Percentiles rank a stretch among this genome's conserved stretches.
Conservation (phyloP, 2,888 invertebrate genomes). For the Acrobasis suavella region DNA sequence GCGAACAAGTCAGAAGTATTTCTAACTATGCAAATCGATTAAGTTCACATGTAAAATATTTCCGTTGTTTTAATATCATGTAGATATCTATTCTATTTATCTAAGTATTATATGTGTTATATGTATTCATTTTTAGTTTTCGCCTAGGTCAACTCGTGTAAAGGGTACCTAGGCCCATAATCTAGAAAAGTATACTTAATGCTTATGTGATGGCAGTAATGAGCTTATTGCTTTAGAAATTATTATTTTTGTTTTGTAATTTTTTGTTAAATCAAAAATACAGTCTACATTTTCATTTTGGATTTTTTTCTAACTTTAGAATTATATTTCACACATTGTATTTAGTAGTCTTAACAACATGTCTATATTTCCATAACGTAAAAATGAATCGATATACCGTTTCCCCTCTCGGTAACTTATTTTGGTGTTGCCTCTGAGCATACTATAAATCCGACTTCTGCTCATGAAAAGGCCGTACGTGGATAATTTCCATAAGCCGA, state of each 20-base stretch:
- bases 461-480: slow-evolving; percentile 43
- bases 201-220: no score
- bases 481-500: slow-evolving; percentile 54
- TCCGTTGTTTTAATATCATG: background rate
- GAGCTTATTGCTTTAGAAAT: no score
- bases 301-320: no score
- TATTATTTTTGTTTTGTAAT: no score
- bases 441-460: slow-evolving; percentile 38
- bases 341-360: no score
- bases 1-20: slow-evolving; percentile 27
- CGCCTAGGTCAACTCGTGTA: no score
- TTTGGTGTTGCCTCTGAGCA: background rate
- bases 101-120: background rate
- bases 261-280: no score
- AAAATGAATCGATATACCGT: background rate
- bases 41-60: slow-evolving; percentile 11
- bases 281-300: no score
- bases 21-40: slow-evolving; percentile 32
- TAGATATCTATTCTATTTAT: background rate
- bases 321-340: no score
- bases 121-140: no score
- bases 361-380: background rate
- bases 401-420: background rate
- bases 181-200: no score
- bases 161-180: no score